Base-by-base conservation (phyloP, 23 tunicate genomes). In the Corella eumyota region DNA sequence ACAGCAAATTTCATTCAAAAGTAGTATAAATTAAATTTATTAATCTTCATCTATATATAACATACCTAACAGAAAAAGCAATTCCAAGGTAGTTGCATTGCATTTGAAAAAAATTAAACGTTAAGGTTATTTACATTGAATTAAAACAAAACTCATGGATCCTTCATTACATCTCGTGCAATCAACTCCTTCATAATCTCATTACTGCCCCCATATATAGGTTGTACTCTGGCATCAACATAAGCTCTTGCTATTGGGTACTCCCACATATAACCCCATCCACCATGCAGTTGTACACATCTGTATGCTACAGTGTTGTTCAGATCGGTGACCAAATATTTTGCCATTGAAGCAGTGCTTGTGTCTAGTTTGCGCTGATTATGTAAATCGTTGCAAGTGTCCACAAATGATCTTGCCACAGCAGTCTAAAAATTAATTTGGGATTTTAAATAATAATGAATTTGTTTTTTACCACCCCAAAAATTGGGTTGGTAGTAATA, bases 151-250 rank as follows among this genome's bases (percentile, higher is more conserved):
- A 51, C 21, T 45, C 47, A 75, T 6, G 64, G 65, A 58, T 75
- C 82, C 66, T 72, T 81, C 7, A 66, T 36, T 45, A 92, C 72
- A 9, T 69, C 76, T 25, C 99, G 47, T 1, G 94, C 52, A 53
- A 92, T 92, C 4, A 92, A 71, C 71, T 92, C 99, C 50, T 92
- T 92, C 99, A 92, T 92, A 49, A 92, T 92, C 56, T 92, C 99
- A 56, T 92, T 92, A 55, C 81, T 86, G 20, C 99, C 99, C 2
- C 99, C 99, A 53, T 92, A 92, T 7, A 92, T 83, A 64, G 92
- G 68, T 32, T 87, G 94, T 0, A 92, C 87, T 7, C 99, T 56
- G 38, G 88, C 92, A 38, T 92, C 99, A 33, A 73, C 87, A 66
- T 84, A 92, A 0, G 99, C 94, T 61, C 50, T 71, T 30, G 86